Conservation (phyloP, 2,113 vertebrate species). For the Hylia prasina region DNA sequence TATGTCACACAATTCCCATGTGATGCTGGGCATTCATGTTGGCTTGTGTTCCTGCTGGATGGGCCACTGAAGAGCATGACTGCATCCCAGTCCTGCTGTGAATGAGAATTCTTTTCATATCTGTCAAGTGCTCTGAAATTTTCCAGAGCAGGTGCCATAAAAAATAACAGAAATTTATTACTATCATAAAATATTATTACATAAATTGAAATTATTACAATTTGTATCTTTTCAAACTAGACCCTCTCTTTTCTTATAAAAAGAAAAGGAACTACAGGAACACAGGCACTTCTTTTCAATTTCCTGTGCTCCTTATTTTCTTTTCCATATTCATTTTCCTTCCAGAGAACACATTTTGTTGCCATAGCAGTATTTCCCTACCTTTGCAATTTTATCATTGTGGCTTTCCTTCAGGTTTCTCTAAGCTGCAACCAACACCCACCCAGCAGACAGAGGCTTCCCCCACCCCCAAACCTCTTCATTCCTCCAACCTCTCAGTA, state of each 20-base stretch:
- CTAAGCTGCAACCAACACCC: neutral
- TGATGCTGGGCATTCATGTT: neutral
- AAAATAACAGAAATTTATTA: neutral
- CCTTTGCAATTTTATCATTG: neutral
- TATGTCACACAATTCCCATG: neutral
- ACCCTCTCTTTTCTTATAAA: neutral
- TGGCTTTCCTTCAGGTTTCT: constrained; percentile 7
- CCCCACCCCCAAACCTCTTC: neutral
- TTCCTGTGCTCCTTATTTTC: neutral
- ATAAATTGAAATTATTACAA: neutral
- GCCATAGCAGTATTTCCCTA: constrained; percentile 14
- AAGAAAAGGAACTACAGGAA: no score
- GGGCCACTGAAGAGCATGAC: neutral
- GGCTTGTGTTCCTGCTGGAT: neutral
- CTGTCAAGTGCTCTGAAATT: neutral
- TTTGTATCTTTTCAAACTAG: neutral
- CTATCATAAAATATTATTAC: neutral
- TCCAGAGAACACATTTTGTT: constrained; percentile 33
- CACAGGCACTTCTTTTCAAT: no score
- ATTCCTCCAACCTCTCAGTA: constrained; percentile 24
- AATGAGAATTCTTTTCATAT: neutral
- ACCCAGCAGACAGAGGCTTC: neutral
- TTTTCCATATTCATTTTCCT: constrained; percentile 3
- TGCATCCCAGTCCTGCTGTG: neutral
- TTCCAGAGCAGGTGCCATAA: neutral